Percentiles rank a stretch among this genome's conserved stretches.
Evolutionary conservation across 2,797 vertebrate genomes (phyloP).

Genomic region (Huso huso): DNA sequence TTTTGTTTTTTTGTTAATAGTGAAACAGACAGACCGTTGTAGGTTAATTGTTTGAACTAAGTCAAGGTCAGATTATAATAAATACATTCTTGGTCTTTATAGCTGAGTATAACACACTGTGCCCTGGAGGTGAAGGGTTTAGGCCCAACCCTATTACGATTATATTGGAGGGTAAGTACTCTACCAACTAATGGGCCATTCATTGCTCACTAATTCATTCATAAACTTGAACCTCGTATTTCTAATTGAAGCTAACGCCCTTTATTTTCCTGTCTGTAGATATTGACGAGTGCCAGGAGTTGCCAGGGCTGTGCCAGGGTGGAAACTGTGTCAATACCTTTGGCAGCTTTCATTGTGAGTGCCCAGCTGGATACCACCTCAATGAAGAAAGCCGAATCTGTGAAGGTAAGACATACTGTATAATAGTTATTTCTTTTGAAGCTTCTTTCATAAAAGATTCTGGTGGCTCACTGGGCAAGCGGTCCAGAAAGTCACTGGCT

Average conservation of each 20-base stretch:
- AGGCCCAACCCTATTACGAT: conserved; percentile 72
- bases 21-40: too few relatives aligned
- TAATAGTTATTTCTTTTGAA: neutral
- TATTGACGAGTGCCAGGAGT: conserved; percentile 74
- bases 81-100: conserved; percentile 10
- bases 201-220: neutral
- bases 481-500: too few relatives aligned
- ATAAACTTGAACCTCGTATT: neutral
- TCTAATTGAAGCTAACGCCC: neutral
- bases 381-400: conserved; percentile 70
- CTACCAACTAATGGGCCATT: neutral
- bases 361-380: conserved; percentile 69
- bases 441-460: too few relatives aligned
- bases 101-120: conserved; percentile 74
- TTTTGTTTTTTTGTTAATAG: too few relatives aligned
- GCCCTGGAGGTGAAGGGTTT: conserved; percentile 76
- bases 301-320: conserved; percentile 74
- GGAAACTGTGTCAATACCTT: conserved; percentile 78
- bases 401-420: conserved; percentile 52
- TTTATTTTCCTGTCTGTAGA: conserved; percentile 40
- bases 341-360: conserved; percentile 75
- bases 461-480: too few relatives aligned
- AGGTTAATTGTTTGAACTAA: too few relatives aligned
- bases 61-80: too few relatives aligned
- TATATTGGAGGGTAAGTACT: conserved; percentile 68